A percentile compares a stretch with the other conserved stretches of the same genome.
Evolutionary conservation across 2,113 vertebrate species (phyloP).

Genomic region (Antidorcas marsupialis): DNA sequence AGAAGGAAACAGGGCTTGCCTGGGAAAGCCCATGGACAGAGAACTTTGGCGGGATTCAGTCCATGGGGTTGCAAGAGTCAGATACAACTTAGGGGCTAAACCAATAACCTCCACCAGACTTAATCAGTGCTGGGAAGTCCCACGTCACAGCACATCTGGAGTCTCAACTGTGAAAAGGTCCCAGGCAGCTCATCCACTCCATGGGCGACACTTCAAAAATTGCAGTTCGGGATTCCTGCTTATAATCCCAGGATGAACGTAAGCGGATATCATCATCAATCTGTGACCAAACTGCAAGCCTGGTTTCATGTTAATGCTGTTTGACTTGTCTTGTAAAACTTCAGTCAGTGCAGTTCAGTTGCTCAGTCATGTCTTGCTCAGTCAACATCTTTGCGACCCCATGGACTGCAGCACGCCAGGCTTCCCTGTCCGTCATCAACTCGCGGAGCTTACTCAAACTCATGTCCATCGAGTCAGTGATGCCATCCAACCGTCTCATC

Average conservation of each 20-base stretch:
- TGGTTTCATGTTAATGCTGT: neutral
- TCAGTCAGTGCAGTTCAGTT: neutral
- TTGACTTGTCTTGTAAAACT: neutral
- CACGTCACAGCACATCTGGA: neutral
- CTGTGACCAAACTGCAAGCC: neutral
- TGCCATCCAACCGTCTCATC: neutral
- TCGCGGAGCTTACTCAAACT: fast-evolving
- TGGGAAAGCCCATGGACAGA: neutral
- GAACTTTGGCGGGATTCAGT: neutral
- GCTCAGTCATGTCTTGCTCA: neutral
- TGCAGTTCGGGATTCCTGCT: neutral
- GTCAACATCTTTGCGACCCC: neutral
- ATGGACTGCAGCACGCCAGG: neutral
- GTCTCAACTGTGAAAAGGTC: neutral
- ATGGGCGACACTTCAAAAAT: neutral
- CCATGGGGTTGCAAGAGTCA: neutral
- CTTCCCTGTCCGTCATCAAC: neutral
- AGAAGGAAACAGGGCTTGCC: neutral
- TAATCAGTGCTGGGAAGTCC: neutral
- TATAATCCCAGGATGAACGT: neutral
- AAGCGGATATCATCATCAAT: neutral
- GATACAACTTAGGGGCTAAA: neutral
- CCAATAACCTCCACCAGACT: neutral
- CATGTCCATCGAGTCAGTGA: neutral
- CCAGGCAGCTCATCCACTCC: fast-evolving